Conservation (phyloP, 2,797 vertebrate genomes). For the Eremophila alpestris region DNA sequence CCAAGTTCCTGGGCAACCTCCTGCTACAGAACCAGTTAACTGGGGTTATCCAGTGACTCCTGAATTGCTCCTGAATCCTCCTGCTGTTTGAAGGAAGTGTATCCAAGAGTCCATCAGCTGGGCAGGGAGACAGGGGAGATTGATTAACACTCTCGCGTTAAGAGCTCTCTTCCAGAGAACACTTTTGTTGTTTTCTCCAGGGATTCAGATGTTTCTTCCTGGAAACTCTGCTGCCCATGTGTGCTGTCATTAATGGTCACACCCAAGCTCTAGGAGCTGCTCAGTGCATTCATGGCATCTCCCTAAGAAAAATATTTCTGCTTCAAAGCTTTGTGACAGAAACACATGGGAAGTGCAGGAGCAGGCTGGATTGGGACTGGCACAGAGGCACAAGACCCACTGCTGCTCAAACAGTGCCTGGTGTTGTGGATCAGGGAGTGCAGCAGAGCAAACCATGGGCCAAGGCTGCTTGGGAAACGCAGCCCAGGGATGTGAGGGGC, state of each 20-base stretch:
- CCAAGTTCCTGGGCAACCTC: not conserved
- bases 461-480: fast-evolving
- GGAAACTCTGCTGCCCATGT: not conserved
- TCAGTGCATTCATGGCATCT: fast-evolving
- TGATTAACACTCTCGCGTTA: not conserved
- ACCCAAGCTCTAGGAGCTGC: not conserved
- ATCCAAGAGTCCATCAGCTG: not conserved
- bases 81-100: not conserved
- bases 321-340: not conserved
- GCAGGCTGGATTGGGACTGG: fast-evolving
- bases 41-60: not conserved
- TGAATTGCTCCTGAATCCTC: not conserved
- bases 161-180: not conserved
- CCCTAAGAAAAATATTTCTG: not conserved
- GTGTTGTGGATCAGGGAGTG: fast-evolving
- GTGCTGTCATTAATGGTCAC: fast-evolving
- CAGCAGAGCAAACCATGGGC: fast-evolving
- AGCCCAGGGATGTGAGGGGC: not conserved
- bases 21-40: not conserved
- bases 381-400: not conserved
- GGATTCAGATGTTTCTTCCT: not conserved
- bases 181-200: not conserved
- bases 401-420: fast-evolving
- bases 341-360: not conserved
- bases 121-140: not conserved